These are phyloP conservation scores for Prionailurus bengalensis DNA, from an alignment of 2,113 vertebrate genomes.

Conservation along the genomic window DNA sequence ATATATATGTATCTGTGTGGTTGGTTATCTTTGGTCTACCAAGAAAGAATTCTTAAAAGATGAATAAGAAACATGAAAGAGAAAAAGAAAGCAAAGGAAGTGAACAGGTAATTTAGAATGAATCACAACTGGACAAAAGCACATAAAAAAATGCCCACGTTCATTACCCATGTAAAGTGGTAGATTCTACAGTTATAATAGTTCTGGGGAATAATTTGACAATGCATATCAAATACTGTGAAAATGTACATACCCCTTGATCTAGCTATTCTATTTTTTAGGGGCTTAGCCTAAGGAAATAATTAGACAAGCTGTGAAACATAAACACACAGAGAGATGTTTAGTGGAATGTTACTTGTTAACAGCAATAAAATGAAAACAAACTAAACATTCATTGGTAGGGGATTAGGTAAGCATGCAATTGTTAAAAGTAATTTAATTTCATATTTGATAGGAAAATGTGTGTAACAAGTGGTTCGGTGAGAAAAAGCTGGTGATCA, in stretches of 20 bases:
- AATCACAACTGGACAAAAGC: constrained; percentile 20
- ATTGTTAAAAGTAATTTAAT: neutral
- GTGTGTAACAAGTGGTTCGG: neutral
- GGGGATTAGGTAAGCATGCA: neutral
- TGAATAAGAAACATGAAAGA: neutral
- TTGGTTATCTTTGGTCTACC: neutral
- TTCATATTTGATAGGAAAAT: constrained; percentile 13
- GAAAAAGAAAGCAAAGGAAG: constrained; percentile 12
- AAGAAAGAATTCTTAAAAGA: neutral
- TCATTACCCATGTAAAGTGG: neutral
- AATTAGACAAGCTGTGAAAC: neutral
- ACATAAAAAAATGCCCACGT: neutral
- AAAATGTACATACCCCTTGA: neutral
- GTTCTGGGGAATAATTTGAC: neutral
- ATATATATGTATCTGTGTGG: neutral
- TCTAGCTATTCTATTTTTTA: neutral
- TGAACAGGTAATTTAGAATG: neutral
- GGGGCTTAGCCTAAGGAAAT: neutral
- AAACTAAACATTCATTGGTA: neutral
- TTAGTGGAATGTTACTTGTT: neutral
- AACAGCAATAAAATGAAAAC: neutral
- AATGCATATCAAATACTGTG: neutral
- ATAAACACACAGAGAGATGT: neutral
- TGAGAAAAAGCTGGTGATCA: neutral
- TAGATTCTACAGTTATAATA: neutral